Base-by-base conservation (phyloP, 2,113 vertebrate genomes). In the Emydocephalus ijimae region DNA sequence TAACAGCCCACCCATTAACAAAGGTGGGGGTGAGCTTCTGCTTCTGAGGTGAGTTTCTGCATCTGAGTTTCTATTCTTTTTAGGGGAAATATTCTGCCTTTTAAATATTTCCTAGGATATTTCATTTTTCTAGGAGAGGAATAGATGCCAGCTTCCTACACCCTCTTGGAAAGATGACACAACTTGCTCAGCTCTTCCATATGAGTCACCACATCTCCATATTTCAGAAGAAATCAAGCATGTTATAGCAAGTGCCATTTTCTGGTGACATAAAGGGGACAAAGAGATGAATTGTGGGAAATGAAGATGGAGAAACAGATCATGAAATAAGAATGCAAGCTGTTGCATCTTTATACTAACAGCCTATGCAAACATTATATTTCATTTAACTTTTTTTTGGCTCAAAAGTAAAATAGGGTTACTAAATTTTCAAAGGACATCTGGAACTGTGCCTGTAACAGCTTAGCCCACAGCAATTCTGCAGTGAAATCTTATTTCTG, bases 231-330 rank as follows among this genome's bases (percentile, higher is more conserved):
- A 92, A 90, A 92, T 88, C 20, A 92, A 10, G 3, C 0, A 0
- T 94, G 69, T 92, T 96, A 92, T 86, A 90, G 29, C 29, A 90
- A 54, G 45, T n/a, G 5, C 50, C 89, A 91, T 5, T 9, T 92
- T 92, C 50, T 64, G 54, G 4, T 56, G 86, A 34, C 24, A 91
- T 39, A 88, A 56, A 93, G 69, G 2, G 54, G 39, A 34, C 92
- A 59, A 52, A 91, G 54, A 12, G 34, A 45, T 85, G 88, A 93
- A 95, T 14, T 74, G 6, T 8, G 54, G 90, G 61, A 50, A 61
- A 15, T 23, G 74, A 34, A 52, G 91, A 55, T 2, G 21, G 69
- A 43, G 81, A 90, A 85, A 89, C 34, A 20, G 55, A 52, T 61
- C 55, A 0, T 14, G 48, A 92, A 85, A 91, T 88, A 93, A 86